Evolutionary conservation across 2,888 invertebrate species (phyloP).

Genomic region (Erebia epiphron): DNA sequence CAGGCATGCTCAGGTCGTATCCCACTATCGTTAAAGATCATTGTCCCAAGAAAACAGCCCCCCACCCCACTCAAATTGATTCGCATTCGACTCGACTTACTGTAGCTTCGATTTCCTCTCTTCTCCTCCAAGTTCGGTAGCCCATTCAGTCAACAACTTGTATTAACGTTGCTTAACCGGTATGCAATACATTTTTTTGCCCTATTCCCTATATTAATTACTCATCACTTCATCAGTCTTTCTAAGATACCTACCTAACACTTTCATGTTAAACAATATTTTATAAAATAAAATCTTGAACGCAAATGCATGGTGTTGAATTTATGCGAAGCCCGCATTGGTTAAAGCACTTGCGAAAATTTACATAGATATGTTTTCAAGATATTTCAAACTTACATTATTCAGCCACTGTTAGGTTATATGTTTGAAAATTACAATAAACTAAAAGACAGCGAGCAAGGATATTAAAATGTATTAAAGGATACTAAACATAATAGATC

Average conservation of each 20-base stretch:
- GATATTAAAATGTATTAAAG: conserved; percentile 14
- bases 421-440: conserved; percentile 28
- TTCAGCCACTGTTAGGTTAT: conserved; percentile 25
- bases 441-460: conserved; percentile 20
- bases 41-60: no score
- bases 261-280: conserved; percentile 2
- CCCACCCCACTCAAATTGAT: no score
- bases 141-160: no score
- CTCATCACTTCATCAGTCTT: not conserved
- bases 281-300: conserved; percentile 2
- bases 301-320: conserved; percentile 20
- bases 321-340: conserved; percentile 24
- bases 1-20: no score
- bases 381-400: conserved; percentile 30
- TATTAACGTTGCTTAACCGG: no score
- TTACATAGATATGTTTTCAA: conserved; percentile 28
- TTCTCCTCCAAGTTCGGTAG: no score
- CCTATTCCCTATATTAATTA: not conserved
- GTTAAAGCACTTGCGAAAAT: conserved; percentile 23
- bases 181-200: no score
- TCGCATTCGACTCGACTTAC: no score
- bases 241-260: not conserved
- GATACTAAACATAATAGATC: not conserved
- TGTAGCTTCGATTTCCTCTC: no score
- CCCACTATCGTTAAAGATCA: no score